Percentiles rank a stretch among this genome's conserved stretches.
Conservation (phyloP, 2,113 vertebrate species). For the Taxidea taxus region DNA sequence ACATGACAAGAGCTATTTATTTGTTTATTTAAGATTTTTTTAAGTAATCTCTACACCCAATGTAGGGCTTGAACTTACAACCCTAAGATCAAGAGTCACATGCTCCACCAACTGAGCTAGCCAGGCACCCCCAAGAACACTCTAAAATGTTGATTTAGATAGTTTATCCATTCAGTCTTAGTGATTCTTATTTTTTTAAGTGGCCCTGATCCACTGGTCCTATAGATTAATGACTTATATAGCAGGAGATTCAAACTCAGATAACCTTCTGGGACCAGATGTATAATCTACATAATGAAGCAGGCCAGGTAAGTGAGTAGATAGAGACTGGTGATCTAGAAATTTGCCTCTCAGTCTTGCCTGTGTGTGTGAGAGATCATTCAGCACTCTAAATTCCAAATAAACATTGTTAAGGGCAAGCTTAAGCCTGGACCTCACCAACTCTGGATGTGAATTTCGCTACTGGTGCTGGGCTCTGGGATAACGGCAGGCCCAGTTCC, state of each 20-base stretch:
- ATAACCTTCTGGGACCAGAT: not conserved
- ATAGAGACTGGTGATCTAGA: not conserved
- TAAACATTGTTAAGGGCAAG: not conserved
- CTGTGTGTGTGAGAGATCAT: not conserved
- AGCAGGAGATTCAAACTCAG: not conserved
- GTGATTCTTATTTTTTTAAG: not conserved
- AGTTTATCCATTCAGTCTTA: not conserved
- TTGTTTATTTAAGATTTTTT: not conserved
- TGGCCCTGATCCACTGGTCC: not conserved
- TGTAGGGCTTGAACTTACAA: not conserved
- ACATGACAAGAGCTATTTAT: not conserved
- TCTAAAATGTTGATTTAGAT: not conserved
- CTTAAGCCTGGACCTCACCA: not conserved
- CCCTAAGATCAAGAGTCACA: not conserved
- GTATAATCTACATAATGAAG: not conserved
- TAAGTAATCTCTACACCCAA: not conserved
- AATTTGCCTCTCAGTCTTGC: not conserved
- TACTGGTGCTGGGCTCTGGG: not conserved
- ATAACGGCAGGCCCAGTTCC: not conserved
- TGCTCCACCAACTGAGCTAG: not conserved
- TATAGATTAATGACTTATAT: not conserved
- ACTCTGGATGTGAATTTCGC: not conserved
- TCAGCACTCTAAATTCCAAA: not conserved
- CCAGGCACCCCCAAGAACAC: not conserved
- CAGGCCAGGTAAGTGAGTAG: not conserved